Base-by-base conservation (phyloP, 2,888 invertebrate genomes). In the Hemistola chrysoprasaria region DNA sequence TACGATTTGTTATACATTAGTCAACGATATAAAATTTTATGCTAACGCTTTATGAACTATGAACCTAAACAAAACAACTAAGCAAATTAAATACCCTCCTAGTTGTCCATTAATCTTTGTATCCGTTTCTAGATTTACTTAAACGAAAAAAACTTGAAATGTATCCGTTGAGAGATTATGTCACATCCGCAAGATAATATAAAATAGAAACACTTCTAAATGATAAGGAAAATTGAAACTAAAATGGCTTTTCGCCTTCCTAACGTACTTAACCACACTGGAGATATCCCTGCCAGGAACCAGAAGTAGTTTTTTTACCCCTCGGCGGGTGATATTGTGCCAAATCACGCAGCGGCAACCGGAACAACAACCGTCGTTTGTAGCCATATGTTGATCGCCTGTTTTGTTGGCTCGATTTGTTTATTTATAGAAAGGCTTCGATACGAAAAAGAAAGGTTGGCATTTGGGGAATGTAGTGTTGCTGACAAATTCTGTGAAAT, bases 261-360 rank as follows among this genome's bases (percentile, higher is more conserved):
- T 16, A 16, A 16, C 16, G 16, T 39, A 40, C 24, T 37, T 26
- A 10, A 37, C 9, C 25, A 8, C 20, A 26, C 34, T 26, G 73
- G 86, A 65, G 86, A 86, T 78, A 85, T 86, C 86, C 53, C 86
- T 77, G 55, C 55, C 56, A 59, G 64, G 59, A 62, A 55, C 86
- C 75, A 56, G 62, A 53, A 59, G 59, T 59, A 59, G 69, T 68
- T 53, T 53, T 49, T 61, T n/a, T n/a, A n/a, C n/a, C 43, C 62
- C 61, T 56, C 53, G 62, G 56, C 61, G 56, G 50, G 53, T 53
- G 49, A 58, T 68, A 81, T 69, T 56, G 65, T 62, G 61, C 50
- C 51, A 50, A 71, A 72, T 73, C 77, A 77, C 76, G 77, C 74
- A 47, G 22, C 39, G 31, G 48, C 40, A 35, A 26, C 38, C 31